Conservation (phyloP, 2,797 vertebrate genomes). For the Crocidura indochinensis region DNA sequence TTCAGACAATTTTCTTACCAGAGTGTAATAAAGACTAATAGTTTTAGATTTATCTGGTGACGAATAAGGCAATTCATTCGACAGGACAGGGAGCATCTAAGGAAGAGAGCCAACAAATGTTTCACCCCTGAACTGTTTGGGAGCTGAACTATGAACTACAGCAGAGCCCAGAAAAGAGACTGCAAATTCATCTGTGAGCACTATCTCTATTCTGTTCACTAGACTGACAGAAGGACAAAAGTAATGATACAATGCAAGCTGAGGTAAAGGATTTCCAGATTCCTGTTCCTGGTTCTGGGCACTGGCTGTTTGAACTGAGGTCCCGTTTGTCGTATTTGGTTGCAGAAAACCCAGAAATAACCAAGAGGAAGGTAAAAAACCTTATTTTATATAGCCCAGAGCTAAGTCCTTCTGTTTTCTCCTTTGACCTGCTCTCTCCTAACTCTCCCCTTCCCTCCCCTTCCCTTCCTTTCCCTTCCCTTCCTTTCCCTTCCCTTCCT, state of each 20-base stretch:
- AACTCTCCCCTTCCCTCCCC: too few species aligned
- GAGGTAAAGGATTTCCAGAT: neutral
- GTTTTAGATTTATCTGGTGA: constrained; percentile 55
- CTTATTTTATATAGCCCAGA: neutral
- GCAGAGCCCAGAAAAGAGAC: neutral
- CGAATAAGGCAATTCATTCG: neutral
- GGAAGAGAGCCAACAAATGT: neutral
- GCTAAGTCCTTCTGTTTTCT: neutral
- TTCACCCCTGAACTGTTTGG: neutral
- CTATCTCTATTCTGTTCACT: too few species aligned
- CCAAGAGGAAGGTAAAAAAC: neutral
- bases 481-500: too few species aligned
- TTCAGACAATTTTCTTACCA: constrained; percentile 69
- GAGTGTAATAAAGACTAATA: constrained; percentile 61
- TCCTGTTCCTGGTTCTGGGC: neutral
- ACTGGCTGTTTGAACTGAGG: neutral
- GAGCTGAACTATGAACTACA: neutral
- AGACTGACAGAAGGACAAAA: neutral
- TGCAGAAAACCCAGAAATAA: neutral
- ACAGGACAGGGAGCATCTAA: neutral
- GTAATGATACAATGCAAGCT: neutral
- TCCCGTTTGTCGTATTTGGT: neutral
- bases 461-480: too few species aligned
- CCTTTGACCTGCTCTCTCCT: neutral
- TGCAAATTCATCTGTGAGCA: neutral